phyloP scores from a whole-genome alignment of 2,888 invertebrate genomes.

The Drosophila recens region DNA sequence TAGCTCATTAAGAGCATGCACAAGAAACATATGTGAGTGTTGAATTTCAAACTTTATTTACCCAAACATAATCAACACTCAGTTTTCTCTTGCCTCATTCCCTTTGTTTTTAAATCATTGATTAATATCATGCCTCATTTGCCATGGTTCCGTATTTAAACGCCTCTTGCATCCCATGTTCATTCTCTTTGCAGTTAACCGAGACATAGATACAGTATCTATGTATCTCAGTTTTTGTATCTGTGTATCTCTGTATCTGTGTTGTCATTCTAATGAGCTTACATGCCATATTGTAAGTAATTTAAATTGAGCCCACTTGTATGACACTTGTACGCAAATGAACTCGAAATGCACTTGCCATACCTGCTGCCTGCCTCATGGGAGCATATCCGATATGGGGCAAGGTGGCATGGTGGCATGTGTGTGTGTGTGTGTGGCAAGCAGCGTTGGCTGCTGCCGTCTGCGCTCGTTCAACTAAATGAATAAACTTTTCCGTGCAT shows the following conservation, averaged over 20 bases:
- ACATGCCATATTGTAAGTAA: too few species aligned
- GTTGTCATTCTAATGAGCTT: too few species aligned
- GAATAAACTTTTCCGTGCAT: conserved; percentile 79
- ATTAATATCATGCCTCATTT: conserved; percentile 61
- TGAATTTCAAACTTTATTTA: not conserved
- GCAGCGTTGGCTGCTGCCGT: conserved; percentile 54
- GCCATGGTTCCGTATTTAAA: conserved; percentile 15
- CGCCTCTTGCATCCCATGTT: conserved; percentile 23
- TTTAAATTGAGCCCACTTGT: too few species aligned
- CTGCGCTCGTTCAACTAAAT: conserved; percentile 78
- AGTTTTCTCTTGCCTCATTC: conserved; percentile 16
- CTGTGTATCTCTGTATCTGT: too few species aligned
- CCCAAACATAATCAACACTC: conserved; percentile 17
- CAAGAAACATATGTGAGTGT: not conserved
- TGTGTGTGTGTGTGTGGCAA: conserved; percentile 16
- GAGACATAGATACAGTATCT: conserved; percentile 8
- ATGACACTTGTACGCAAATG: too few species aligned
- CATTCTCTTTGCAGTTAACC: conserved; percentile 36
- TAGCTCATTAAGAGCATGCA: not conserved
- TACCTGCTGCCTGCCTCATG: too few species aligned
- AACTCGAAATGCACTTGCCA: too few species aligned
- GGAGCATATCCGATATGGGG: too few species aligned
- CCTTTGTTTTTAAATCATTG: conserved; percentile 49
- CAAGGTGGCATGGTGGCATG: not conserved
- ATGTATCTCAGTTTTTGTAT: not conserved